Evolutionary conservation across 2,888 invertebrate genomes (phyloP).

Genomic region (Epinotia demarniana): DNA sequence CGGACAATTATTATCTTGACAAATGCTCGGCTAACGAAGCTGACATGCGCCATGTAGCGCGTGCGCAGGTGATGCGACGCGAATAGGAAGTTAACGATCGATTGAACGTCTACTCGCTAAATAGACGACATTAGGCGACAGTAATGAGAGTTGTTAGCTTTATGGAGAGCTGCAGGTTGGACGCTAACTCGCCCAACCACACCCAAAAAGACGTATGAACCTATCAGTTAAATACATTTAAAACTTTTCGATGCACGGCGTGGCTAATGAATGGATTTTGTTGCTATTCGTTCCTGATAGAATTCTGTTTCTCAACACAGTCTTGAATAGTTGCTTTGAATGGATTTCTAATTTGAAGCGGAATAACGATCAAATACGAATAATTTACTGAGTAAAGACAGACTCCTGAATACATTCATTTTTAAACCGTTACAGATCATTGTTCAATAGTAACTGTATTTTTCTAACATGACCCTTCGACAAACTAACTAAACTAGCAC

Average conservation of each 20-base stretch:
- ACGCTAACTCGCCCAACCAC: slow-evolving; percentile 6
- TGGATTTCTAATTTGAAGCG: slow-evolving; percentile 30
- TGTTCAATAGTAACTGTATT: slow-evolving; percentile 21
- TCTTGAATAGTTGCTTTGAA: slow-evolving; percentile 32
- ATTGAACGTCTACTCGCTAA: slow-evolving; percentile 63
- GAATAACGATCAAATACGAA: slow-evolving; percentile 18
- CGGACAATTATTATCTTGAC: slow-evolving; percentile 79
- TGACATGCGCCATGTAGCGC: slow-evolving; percentile 64
- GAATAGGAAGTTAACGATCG: slow-evolving; percentile 74
- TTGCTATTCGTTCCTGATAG: slow-evolving; percentile 30
- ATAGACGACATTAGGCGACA: slow-evolving; percentile 56
- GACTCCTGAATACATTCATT: slow-evolving; percentile 7
- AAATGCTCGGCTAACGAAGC: slow-evolving; percentile 78
- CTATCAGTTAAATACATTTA: slow-evolving; percentile 4
- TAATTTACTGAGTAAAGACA: slow-evolving; percentile 9
- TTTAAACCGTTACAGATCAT: slow-evolving; percentile 11
- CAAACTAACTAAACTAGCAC: neutral
- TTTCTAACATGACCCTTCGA: neutral
- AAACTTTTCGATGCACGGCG: neutral
- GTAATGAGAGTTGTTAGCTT: slow-evolving; percentile 44
- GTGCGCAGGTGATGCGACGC: slow-evolving; percentile 62
- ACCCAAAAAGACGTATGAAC: slow-evolving; percentile 16
- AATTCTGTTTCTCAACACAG: slow-evolving; percentile 36
- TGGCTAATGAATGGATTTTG: slow-evolving; percentile 37
- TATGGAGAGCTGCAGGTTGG: slow-evolving; percentile 42